Evolutionary conservation across 2,888 invertebrate genomes (phyloP), one percentile per base, ranked within the genome.

Genomic region (Phalera bucephala): DNA sequence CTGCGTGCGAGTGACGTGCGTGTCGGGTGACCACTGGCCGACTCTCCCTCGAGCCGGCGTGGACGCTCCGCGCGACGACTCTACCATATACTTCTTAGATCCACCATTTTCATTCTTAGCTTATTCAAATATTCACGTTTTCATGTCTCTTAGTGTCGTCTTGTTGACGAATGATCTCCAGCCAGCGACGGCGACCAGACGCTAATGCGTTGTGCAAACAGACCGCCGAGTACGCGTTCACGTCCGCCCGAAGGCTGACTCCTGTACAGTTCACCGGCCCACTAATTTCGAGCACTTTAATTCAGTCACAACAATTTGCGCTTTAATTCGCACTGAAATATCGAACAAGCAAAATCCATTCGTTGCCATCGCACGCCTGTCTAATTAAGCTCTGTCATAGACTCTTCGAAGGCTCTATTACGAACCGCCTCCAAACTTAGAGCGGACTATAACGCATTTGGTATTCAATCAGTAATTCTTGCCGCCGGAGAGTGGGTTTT

Each of bases 361-460:
- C 81, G 79, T 68, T 78, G 76, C 75, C 75, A 80, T 77, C 80
- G 70, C 72, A 75, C 86, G 87, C 81, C 84, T 87, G 88, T 89
- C 89, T 89, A 85, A 89, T 89, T 89, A 89, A 79, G 83, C 82
- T 82, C 82, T 86, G 88, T 88, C 87, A 88, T 87, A 87, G 84
- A 81, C 84, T 86, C 81, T 83, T 86, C 88, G 87, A 85, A 88
- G 85, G 83, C 85, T 89, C 87, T 87, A 87, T 89, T 89, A 89
- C 85, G 80, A 82, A 80, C 78, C 74, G 77, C 78, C 76, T 83
- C 84, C 82, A 78, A 87, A 88, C 86, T 88, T 87, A 80, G 84
- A 80, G 74, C 77, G 76, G 80, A 80, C 87, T 80, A 80, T 82
- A 84, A 79, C 82, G 79, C 81, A 85, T 84, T 87, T 76, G 73